A percentile compares a stretch with the other conserved stretches of the same genome.
phyloP scores from a whole-genome alignment of 2,113 vertebrate species.

The Corythornis vintsioides region DNA sequence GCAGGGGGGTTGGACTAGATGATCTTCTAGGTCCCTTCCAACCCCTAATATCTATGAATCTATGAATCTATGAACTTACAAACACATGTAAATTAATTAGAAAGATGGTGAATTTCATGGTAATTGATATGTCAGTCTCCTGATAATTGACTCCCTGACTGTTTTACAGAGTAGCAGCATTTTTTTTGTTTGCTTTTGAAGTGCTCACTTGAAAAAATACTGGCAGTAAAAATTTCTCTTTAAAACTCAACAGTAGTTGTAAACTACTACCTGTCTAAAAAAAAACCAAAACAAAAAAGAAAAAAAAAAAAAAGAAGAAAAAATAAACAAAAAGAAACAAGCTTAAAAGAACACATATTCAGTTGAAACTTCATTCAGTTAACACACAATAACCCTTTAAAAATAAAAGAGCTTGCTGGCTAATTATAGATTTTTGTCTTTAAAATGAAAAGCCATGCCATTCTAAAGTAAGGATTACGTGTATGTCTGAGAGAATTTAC shows the following conservation, averaged over 20 bases:
- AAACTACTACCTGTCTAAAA: not conserved
- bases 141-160: constrained; percentile 1
- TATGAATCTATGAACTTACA: too few relatives aligned
- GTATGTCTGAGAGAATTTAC: not conserved
- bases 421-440: constrained; percentile 6
- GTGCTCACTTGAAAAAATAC: not conserved
- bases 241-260: not conserved
- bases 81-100: not conserved
- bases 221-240: not conserved
- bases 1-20: too few relatives aligned
- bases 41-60: too few relatives aligned
- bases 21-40: too few relatives aligned
- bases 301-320: not conserved
- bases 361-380: not conserved
- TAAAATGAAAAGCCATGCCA: not conserved
- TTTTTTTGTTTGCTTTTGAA: constrained; percentile 37
- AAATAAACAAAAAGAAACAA: not conserved
- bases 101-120: not conserved
- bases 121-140: constrained; percentile 25
- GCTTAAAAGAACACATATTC: not conserved
- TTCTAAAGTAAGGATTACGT: not conserved
- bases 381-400: not conserved
- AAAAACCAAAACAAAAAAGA: not conserved
- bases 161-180: not conserved
- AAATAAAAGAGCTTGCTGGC: not conserved